Evolutionary conservation across 30 jellyfish, hydroid and myxozoan species (phyloP), one percentile per base, ranked within the genome.

Genomic region (Turritopsis dohrnii): DNA sequence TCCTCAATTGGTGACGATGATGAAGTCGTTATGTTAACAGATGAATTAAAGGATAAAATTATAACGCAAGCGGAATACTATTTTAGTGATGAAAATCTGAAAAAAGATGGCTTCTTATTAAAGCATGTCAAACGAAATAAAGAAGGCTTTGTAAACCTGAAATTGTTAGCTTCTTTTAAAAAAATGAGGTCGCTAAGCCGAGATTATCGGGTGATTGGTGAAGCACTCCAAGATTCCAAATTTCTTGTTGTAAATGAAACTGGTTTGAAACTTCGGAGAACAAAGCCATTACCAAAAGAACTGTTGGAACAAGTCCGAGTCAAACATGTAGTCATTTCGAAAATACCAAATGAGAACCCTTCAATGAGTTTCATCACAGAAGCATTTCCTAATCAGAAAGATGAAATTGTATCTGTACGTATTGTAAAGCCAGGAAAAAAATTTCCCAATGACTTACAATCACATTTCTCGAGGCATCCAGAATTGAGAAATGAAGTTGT

Each of bases 91-190:
- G 99, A 88, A 72, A 94, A 94, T 72, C 89, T 94, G 81, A 88
- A 81, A 76, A 88, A 89, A 52, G 99, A 94, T 86, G 96, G 96
- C 71, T 94, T 94, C 74, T 80, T 94, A 88, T 71, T 94, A 91
- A 94, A 94, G 91, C 99, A 94, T 81, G 96, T 94, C 83, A 89
- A 89, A 30, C 86, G 99, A 24, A 94, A 94, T 87, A 94, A 94
- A 71, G 99, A 94, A 52, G 99, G 99, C 79, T 94, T 66, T 77
- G 99, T 94, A 29, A 94, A 94, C 75, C 85, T 94, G 77, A 94
- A 94, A 79, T 89, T 94, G 60, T 29, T 94, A 26, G 90, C 99
- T 21, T 94, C 99, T 23, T 94, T 94, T 80, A 94, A 94, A 60
- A 89, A 86, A 74, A 89, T 94, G 97, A 75, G 96, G 66, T 81